Base-by-base conservation (phyloP, 2,888 invertebrate species). In the Lasioglossum villosulum region DNA sequence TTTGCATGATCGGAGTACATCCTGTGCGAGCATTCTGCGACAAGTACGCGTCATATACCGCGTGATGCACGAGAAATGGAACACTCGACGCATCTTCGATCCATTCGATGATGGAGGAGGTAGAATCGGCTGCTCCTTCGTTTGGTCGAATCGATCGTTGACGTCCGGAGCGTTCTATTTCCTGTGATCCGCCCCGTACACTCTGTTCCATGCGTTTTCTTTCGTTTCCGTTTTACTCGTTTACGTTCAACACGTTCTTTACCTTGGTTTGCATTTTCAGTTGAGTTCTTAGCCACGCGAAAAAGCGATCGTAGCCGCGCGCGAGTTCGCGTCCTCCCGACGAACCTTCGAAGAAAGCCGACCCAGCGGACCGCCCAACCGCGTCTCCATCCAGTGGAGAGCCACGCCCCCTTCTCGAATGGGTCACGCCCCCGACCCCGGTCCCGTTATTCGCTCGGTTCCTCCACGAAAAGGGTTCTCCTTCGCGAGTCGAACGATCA, bases 241-340 rank as follows among this genome's bases (percentile, higher is more conserved):
- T 79, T 78, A 70, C 52, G 42, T 87, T 59, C 14, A 71, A 56
- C 63, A 59, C 86, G 86, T 86, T 88, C 48, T 84, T 84, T 84
- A 86, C 74, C 90, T 89, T 89, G 89, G 89, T 89, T 90, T 89
- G 89, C 89, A 90, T 90, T 89, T 89, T 88, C 90, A 88, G 90
- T 89, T 89, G 89, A 89, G 89, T 89, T 89, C 90, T 80, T 82
- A 77, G 76, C 78, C 79, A 75, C 71, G 84, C 82, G 72, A 75
- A 59, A 75, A 56, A n/a, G 12, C n/a, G n/a, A 56, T 56, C 56
- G n/a, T n/a, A 56, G n/a, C 56, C 56, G 80, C 79, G 82, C 56
- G 80, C 79, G 84, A 86, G 73, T 42, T 80, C 83, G 86, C 78
- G 86, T 80, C 16, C 52, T 27, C 59, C 70, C 59, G 39, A 23